A percentile compares a stretch with the other conserved stretches of the same genome.
phyloP scores from a whole-genome alignment of 2,113 vertebrate genomes.

The Thomomys bottae region DNA sequence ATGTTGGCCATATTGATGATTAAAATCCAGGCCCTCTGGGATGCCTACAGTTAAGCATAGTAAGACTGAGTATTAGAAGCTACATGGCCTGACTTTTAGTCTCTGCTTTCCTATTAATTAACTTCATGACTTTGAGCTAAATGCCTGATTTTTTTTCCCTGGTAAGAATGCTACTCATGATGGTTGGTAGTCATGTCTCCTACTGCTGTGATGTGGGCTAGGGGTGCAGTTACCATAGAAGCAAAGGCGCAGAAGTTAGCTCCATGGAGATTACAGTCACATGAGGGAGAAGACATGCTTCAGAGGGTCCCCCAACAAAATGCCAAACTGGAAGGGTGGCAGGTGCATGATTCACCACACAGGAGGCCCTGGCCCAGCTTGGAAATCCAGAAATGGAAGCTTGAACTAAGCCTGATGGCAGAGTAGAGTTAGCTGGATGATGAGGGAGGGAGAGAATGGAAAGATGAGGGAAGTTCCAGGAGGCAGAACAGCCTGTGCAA shows the following conservation, averaged over 20 bases:
- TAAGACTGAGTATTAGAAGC: background rate
- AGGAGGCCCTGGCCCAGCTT: background rate
- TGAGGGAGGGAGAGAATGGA: background rate
- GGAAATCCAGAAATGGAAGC: background rate
- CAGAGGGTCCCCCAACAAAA: background rate
- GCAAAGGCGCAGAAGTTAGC: background rate
- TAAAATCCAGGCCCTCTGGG: background rate
- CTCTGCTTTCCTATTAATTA: background rate
- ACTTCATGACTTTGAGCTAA: background rate
- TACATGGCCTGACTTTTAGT: background rate
- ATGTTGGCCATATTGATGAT: background rate
- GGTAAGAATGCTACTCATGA: background rate
- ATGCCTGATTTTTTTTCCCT: background rate
- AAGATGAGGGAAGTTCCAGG: background rate
- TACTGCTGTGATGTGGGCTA: background rate
- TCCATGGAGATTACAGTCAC: background rate
- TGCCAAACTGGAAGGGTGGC: background rate
- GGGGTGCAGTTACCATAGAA: background rate
- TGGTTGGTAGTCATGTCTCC: background rate
- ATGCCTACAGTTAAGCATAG: background rate
- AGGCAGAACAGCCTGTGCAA: background rate
- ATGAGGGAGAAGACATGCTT: background rate
- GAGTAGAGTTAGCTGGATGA: background rate
- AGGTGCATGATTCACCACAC: background rate
- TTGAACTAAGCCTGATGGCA: background rate